Evolutionary conservation across 2,113 vertebrate species (phyloP).

Genomic region (Podarcis muralis): DNA sequence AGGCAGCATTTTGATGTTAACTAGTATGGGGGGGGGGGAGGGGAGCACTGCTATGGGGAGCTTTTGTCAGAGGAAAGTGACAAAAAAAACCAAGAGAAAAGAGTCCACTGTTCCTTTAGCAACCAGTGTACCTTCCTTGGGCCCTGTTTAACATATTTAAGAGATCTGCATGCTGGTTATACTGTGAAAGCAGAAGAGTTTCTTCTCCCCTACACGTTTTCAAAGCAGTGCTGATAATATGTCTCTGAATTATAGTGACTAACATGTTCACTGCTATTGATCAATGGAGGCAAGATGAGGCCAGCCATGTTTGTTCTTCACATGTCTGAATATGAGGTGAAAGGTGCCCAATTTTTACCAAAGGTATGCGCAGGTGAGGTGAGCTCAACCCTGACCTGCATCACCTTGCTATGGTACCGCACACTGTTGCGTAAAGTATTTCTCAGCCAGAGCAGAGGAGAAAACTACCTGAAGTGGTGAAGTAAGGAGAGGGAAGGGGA

Average conservation of each 20-base stretch:
- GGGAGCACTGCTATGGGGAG: background rate
- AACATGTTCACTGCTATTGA: background rate
- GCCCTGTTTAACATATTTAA: background rate
- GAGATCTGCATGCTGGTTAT: background rate
- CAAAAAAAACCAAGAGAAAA: background rate
- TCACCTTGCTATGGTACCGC: background rate
- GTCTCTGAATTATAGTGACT: background rate
- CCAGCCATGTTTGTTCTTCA: background rate
- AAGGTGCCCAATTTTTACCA: background rate
- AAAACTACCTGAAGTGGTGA: background rate
- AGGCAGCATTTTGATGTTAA: conserved; percentile 22
- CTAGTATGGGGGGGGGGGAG: background rate
- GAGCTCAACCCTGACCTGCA: background rate
- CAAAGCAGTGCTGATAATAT: background rate
- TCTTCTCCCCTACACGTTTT: background rate
- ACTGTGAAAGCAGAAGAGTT: conserved; percentile 1
- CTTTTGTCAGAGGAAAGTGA: background rate
- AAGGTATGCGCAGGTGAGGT: background rate
- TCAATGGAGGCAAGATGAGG: background rate
- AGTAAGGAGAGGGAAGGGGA: background rate
- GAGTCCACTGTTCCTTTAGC: background rate
- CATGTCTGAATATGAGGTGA: background rate
- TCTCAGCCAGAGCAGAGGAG: background rate
- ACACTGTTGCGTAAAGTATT: background rate
- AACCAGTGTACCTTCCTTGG: background rate